Percentiles rank a stretch among this genome's conserved stretches.
phyloP scores from a whole-genome alignment of 2,888 invertebrate species.

The Andrena fulva region DNA sequence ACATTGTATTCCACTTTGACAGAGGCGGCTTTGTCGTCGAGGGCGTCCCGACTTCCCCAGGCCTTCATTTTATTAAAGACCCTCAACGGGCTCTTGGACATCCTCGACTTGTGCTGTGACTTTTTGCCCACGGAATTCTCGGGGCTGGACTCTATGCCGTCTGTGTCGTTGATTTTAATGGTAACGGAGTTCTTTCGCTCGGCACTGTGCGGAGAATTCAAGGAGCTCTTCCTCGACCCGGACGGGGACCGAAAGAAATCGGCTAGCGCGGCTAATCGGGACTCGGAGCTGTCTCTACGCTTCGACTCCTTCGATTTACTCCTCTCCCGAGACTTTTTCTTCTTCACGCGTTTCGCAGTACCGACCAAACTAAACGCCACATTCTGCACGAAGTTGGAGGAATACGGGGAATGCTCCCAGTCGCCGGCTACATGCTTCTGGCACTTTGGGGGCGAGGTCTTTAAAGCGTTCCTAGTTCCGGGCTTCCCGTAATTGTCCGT shows the following conservation, averaged over 20 bases:
- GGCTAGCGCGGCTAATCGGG: conserved; percentile 79
- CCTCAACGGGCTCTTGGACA: conserved; percentile 82
- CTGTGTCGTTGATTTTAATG: conserved; percentile 78
- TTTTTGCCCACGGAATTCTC: conserved; percentile 79
- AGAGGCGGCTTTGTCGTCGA: conserved; percentile 74
- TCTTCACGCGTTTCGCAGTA: conserved; percentile 79
- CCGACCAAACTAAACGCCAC: conserved; percentile 80
- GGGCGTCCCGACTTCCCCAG: conserved; percentile 82
- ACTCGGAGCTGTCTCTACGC: conserved; percentile 83
- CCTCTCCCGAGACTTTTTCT: conserved; percentile 79
- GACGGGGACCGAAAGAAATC: conserved; percentile 83
- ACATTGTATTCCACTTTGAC: conserved; percentile 79
- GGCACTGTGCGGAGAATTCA: conserved; percentile 75
- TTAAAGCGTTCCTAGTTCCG: conserved; percentile 43
- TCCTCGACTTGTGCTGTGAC: conserved; percentile 78
- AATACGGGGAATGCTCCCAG: conserved; percentile 69
- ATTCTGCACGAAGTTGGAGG: conserved; percentile 77
- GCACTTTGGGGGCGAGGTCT: conserved; percentile 59
- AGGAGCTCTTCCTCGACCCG: conserved; percentile 82
- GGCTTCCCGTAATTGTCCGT: conserved; percentile 64
- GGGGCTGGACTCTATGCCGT: conserved; percentile 81
- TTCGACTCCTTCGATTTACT: conserved; percentile 83
- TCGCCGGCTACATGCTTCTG: conserved; percentile 58
- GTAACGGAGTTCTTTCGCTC: conserved; percentile 80
- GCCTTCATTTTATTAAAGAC: conserved; percentile 80